A percentile compares a stretch with the other conserved stretches of the same genome.
phyloP scores from a whole-genome alignment of 2,888 invertebrate species.

The Acleris emargana region DNA sequence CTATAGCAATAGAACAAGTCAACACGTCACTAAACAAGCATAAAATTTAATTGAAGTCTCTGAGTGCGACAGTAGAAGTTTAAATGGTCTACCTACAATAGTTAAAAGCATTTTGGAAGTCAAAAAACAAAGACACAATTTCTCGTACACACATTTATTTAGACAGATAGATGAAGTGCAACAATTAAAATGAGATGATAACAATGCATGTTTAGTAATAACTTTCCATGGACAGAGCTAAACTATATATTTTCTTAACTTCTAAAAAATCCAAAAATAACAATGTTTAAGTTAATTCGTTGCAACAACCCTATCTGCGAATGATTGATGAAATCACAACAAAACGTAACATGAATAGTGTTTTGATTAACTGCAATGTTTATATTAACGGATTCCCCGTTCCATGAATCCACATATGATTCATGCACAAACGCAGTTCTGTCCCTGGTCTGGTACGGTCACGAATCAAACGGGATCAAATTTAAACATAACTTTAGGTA shows the following conservation, averaged over 20 bases:
- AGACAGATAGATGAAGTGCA: constrained; percentile 23
- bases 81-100: neutral
- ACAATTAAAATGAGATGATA: constrained; percentile 18
- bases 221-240: constrained; percentile 3
- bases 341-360: neutral
- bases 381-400: neutral
- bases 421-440: neutral
- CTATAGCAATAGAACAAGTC: too few species aligned
- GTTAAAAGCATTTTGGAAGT: neutral
- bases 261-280: constrained; percentile 4
- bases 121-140: constrained; percentile 40
- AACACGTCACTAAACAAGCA: too few species aligned
- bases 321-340: constrained; percentile 1
- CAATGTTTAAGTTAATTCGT: constrained; percentile 7
- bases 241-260: neutral
- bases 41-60: too few species aligned
- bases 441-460: too few species aligned
- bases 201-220: neutral
- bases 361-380: neutral
- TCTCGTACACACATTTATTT: constrained; percentile 35
- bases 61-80: too few species aligned
- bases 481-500: too few species aligned
- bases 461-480: too few species aligned
- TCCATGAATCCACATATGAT: neutral
- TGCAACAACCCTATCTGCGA: neutral